A percentile compares a stretch with the other conserved stretches of the same genome.
Conservation (phyloP, 1,140 invertebrate genomes). For the Brachionus asplanchnoidis region DNA sequence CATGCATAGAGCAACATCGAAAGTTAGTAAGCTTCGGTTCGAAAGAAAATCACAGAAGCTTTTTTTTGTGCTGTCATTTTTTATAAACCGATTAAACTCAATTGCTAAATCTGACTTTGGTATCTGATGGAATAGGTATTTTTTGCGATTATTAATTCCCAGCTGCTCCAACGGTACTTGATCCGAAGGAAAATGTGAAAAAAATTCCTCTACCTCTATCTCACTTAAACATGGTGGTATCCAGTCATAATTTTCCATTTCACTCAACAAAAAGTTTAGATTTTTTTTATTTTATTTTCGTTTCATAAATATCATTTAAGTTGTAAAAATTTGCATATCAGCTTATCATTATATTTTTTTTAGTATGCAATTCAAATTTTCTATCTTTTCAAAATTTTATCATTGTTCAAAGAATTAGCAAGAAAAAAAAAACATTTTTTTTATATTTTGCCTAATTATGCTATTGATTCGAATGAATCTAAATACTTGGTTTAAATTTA, state of each 20-base stretch:
- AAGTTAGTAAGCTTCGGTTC: background rate
- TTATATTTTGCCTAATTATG: background rate
- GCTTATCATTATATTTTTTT: background rate
- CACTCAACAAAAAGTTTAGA: background rate
- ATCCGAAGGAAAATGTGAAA: background rate
- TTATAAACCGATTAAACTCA: background rate
- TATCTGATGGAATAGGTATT: background rate
- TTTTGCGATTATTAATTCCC: background rate
- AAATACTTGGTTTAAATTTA: background rate
- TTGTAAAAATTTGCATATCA: background rate
- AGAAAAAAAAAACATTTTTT: background rate
- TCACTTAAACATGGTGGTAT: background rate
- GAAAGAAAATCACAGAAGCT: background rate
- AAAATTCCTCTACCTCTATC: background rate
- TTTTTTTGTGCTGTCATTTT: background rate
- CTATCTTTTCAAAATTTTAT: background rate
- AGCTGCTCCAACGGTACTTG: background rate
- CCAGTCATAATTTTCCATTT: constrained; percentile 28
- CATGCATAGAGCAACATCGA: background rate
- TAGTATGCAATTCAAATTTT: background rate
- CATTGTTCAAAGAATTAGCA: background rate
- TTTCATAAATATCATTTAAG: background rate
- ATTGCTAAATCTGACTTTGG: constrained; percentile 14
- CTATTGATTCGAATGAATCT: background rate
- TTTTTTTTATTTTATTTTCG: background rate